Percentiles rank a stretch among this genome's conserved stretches.
These are phyloP conservation scores for Lepeophtheirus salmonis DNA, from an alignment of 1,140 invertebrate species.

Conservation along the genomic window DNA sequence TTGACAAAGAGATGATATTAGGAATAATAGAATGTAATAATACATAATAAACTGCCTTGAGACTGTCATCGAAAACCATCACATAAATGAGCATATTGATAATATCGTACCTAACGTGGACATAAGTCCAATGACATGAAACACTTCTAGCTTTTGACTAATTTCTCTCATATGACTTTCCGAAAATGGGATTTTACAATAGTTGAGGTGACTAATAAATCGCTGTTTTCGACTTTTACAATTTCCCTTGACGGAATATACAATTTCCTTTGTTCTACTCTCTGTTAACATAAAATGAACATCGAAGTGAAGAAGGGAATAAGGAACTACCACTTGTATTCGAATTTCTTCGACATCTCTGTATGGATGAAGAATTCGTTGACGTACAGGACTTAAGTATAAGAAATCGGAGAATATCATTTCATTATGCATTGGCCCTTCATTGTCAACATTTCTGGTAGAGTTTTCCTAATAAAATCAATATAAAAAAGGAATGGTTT, in stretches of 20 bases:
- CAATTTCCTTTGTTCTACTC: neutral
- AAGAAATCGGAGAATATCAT: neutral
- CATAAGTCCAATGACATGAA: neutral
- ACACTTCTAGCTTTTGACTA: neutral
- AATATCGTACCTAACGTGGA: neutral
- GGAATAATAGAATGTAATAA: no score
- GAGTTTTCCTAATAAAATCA: no score
- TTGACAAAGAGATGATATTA: no score
- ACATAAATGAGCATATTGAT: no score
- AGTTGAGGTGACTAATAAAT: neutral
- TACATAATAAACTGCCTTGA: no score
- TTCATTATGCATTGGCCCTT: no score
- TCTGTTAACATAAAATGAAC: neutral
- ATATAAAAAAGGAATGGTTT: no score
- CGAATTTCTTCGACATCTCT: neutral
- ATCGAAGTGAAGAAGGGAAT: neutral
- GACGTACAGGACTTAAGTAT: neutral
- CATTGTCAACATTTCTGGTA: no score
- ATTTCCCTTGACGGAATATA: neutral
- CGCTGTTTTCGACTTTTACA: neutral
- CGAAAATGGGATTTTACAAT: neutral
- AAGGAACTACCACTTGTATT: neutral
- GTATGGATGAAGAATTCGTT: neutral
- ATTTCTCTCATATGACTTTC: neutral
- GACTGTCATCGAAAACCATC: no score